phyloP scores from a whole-genome alignment of 2,888 invertebrate genomes.

The Campoletis raptor region DNA sequence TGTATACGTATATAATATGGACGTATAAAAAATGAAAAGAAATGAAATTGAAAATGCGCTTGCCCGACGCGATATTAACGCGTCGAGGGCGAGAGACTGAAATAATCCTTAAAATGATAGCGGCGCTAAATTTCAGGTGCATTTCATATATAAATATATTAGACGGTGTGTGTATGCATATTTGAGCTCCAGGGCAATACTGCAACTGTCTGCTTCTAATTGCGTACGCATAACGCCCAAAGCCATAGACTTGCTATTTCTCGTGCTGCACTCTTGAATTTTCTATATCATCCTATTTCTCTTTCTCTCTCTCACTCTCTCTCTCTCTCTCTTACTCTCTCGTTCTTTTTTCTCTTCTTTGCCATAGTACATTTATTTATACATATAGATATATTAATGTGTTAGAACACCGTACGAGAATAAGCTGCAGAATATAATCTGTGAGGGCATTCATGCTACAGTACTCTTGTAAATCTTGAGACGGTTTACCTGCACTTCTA shows the following conservation, averaged over 20 bases:
- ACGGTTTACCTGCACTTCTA: constrained; percentile 30
- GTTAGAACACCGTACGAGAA: constrained; percentile 43
- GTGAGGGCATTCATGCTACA: constrained; percentile 49
- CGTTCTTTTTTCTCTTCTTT: neutral
- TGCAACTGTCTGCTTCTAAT: constrained; percentile 64
- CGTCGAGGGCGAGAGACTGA: constrained; percentile 6
- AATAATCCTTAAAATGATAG: constrained; percentile 60
- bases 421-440: constrained; percentile 58
- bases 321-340: neutral
- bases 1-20: neutral
- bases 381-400: neutral
- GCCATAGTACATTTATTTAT: neutral
- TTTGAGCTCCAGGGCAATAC: constrained; percentile 38
- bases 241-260: constrained; percentile 58
- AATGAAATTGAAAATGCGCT: constrained; percentile 61
- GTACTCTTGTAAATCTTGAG: constrained; percentile 35
- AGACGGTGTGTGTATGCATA: constrained; percentile 19
- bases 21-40: constrained; percentile 43
- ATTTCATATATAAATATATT: constrained; percentile 24
- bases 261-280: constrained; percentile 34
- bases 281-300: constrained; percentile 32
- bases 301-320: constrained; percentile 16
- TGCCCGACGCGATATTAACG: constrained; percentile 20
- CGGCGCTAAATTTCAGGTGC: constrained; percentile 57
- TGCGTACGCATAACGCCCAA: constrained; percentile 65